Percentiles rank a stretch among this genome's conserved stretches.
Conservation (phyloP, 2,888 invertebrate genomes). For the Morpho achilles region DNA sequence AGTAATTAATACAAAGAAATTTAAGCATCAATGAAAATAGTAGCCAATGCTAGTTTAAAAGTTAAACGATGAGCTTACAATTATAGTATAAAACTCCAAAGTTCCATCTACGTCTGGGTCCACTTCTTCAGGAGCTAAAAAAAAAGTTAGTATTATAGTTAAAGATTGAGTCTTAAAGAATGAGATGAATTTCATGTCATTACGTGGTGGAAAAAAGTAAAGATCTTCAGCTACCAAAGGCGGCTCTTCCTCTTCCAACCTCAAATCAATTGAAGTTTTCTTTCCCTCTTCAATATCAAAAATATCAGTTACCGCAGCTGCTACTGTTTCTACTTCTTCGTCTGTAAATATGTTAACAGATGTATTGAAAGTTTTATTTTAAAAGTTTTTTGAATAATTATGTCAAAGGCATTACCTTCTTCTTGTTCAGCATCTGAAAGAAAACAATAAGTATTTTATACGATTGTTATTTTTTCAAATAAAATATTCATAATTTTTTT, state of each 20-base stretch:
- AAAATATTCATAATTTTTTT: too few species aligned
- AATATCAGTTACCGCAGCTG: constrained; percentile 38
- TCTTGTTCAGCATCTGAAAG: constrained; percentile 37
- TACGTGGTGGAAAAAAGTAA: constrained; percentile 65
- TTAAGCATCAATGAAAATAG: too few species aligned
- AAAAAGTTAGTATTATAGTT: neutral
- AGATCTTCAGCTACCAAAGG: constrained; percentile 47
- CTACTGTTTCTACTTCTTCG: constrained; percentile 54
- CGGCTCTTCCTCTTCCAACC: constrained; percentile 44
- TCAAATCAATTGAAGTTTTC: constrained; percentile 41
- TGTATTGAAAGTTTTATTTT: neutral
- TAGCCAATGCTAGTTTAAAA: too few species aligned
- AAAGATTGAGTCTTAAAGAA: neutral
- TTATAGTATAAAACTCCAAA: constrained; percentile 69
- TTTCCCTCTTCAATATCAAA: constrained; percentile 41
- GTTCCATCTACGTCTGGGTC: constrained; percentile 77
- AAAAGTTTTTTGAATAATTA: neutral
- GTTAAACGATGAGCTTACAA: constrained; percentile 44
- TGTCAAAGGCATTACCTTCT: constrained; percentile 26
- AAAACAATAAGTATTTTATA: neutral
- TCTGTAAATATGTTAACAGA: constrained; percentile 15
- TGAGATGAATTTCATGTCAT: constrained; percentile 4
- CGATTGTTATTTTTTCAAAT: neutral
- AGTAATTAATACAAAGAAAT: too few species aligned
- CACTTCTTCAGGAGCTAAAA: constrained; percentile 67